phyloP scores from a whole-genome alignment of 1,140 invertebrate genomes.

The Ips nitidus region DNA sequence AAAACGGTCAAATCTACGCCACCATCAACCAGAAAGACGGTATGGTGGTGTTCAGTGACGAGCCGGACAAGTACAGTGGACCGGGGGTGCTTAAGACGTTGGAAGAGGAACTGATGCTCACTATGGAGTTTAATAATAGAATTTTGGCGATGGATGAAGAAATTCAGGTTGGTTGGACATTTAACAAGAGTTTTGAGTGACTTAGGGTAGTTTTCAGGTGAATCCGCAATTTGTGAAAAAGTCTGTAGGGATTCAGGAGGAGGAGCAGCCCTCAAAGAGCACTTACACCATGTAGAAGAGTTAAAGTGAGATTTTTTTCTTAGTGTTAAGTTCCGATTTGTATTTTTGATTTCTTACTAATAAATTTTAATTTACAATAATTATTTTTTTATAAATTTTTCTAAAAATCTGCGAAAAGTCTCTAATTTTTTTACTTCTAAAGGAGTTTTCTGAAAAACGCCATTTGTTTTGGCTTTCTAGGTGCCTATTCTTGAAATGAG shows the following conservation, averaged over 20 bases:
- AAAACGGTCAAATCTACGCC: constrained; percentile 95
- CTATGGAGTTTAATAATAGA: constrained; percentile 83
- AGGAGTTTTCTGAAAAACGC: too few relatives aligned
- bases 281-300: constrained; percentile 55
- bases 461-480: too few relatives aligned
- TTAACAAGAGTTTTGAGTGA: too few relatives aligned
- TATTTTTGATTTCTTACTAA: too few relatives aligned
- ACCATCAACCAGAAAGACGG: constrained; percentile 98
- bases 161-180: constrained; percentile 65
- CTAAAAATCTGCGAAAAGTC: too few relatives aligned
- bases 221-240: constrained; percentile 86
- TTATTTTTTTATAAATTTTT: too few relatives aligned
- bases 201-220: constrained; percentile 47
- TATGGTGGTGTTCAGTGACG: constrained; percentile 96
- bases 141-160: constrained; percentile 92
- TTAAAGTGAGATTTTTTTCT: neutral
- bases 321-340: too few relatives aligned
- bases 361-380: too few relatives aligned
- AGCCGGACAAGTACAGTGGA: constrained; percentile 93
- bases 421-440: too few relatives aligned
- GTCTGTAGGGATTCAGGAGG: constrained; percentile 65
- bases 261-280: constrained; percentile 59
- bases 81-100: constrained; percentile 82
- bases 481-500: too few relatives aligned
- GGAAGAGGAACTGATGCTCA: constrained; percentile 85